Conservation (phyloP, 2,797 vertebrate species). For the Kryptolebias ocellatus region DNA sequence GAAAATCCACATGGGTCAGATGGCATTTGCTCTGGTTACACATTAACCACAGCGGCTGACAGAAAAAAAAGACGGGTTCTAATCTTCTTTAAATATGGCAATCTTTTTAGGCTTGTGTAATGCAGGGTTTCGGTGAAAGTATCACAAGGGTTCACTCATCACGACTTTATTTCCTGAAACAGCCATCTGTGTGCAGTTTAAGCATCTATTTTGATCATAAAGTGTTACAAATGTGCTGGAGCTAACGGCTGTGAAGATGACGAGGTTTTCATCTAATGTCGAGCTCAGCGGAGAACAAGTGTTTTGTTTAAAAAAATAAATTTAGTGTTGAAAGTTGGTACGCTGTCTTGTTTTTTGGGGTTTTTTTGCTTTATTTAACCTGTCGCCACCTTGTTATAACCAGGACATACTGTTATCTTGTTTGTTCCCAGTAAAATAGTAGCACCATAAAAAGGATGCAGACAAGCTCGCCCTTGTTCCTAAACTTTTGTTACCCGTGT, state of each 20-base stretch:
- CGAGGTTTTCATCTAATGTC: too few species aligned
- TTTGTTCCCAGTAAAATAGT: constrained; percentile 3
- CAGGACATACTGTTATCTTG: neutral
- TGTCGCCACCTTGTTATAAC: neutral
- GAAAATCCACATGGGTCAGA: constrained; percentile 24
- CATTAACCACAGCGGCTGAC: constrained; percentile 61
- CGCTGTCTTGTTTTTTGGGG: too few species aligned
- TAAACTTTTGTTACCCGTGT: neutral
- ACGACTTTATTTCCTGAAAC: too few species aligned
- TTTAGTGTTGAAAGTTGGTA: too few species aligned
- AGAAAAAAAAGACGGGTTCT: constrained; percentile 20
- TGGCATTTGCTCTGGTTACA: constrained; percentile 45
- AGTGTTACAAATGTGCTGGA: too few species aligned
- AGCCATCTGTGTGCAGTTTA: neutral
- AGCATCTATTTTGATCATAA: too few species aligned
- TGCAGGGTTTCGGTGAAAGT: constrained; percentile 36
- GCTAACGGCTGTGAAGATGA: too few species aligned
- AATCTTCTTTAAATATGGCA: constrained; percentile 23
- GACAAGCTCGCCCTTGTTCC: neutral
- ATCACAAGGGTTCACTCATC: neutral
- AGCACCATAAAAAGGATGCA: constrained; percentile 30
- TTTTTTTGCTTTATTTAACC: neutral
- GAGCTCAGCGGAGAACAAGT: too few species aligned
- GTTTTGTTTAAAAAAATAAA: too few species aligned
- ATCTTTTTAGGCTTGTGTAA: constrained; percentile 12